These are phyloP conservation scores for Aplysina aerophoba DNA, from an alignment of 37 sponge, comb jelly and placozoan genomes.

Conservation along the genomic window DNA sequence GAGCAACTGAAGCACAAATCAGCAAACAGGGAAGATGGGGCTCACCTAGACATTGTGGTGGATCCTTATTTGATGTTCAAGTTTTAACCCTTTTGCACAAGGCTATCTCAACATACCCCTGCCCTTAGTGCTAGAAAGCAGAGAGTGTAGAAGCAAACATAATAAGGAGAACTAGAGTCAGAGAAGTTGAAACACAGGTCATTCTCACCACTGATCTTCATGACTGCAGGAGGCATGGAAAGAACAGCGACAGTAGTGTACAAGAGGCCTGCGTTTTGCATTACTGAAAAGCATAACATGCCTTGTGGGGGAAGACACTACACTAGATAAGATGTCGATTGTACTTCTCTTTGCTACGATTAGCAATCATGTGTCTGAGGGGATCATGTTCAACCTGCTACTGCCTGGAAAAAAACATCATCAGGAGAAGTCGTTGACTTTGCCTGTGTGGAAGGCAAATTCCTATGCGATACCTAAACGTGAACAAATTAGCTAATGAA, in stretches of 20 bases:
- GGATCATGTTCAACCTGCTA: neutral
- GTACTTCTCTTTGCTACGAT: neutral
- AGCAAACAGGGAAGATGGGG: conserved; percentile 5
- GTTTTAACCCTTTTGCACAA: conserved; percentile 1
- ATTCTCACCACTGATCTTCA: conserved; percentile 25
- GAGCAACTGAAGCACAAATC: conserved; percentile 3
- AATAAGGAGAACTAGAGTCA: neutral
- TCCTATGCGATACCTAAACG: too few species aligned
- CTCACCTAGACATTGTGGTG: neutral
- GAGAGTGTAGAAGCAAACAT: conserved; percentile 20
- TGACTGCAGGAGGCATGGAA: conserved; percentile 34
- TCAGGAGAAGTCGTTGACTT: neutral
- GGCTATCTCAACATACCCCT: neutral
- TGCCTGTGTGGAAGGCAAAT: neutral
- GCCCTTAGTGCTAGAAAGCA: conserved; percentile 1
- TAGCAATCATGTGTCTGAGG: neutral
- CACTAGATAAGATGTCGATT: neutral
- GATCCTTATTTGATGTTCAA: neutral
- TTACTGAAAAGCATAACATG: conserved; percentile 1
- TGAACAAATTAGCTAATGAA: too few species aligned
- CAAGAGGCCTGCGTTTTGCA: conserved; percentile 7
- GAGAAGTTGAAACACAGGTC: neutral
- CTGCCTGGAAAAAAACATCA: neutral
- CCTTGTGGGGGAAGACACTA: neutral
- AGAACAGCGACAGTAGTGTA: conserved; percentile 26